phyloP scores from a whole-genome alignment of 2,113 vertebrate genomes.

The Tor tambroides region DNA sequence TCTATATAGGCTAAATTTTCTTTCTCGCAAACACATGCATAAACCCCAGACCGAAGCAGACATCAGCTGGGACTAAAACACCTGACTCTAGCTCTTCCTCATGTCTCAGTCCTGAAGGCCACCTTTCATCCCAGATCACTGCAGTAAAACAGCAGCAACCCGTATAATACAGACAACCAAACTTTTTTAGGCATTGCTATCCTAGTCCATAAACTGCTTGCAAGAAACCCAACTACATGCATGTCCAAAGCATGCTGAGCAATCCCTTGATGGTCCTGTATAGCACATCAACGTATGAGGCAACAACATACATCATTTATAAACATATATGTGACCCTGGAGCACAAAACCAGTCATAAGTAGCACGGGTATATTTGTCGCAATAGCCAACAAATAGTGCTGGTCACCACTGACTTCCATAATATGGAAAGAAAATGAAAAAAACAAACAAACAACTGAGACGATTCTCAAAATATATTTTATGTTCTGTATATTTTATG shows the following conservation, averaged over 20 bases:
- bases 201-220: not conserved
- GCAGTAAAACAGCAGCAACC: conserved; percentile 41
- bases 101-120: not conserved
- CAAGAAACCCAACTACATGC: not conserved
- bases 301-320: not conserved
- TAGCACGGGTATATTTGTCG: too few species aligned
- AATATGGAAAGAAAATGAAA: too few species aligned
- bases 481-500: too few species aligned
- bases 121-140: conserved; percentile 45
- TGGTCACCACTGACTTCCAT: too few species aligned
- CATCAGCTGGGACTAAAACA: conserved; percentile 26
- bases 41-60: conserved; percentile 26
- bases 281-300: not conserved
- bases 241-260: not conserved
- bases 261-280: not conserved
- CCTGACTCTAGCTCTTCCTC: conserved; percentile 31
- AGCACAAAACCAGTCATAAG: too few species aligned
- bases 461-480: too few species aligned
- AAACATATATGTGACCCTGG: not conserved
- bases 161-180: not conserved
- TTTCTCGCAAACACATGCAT: conserved; percentile 5
- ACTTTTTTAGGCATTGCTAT: not conserved
- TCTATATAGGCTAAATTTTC: not conserved
- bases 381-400: too few species aligned
- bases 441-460: too few species aligned